Conservation (phyloP, 2,888 invertebrate species). For the Drosophila pseudotakahashii region DNA sequence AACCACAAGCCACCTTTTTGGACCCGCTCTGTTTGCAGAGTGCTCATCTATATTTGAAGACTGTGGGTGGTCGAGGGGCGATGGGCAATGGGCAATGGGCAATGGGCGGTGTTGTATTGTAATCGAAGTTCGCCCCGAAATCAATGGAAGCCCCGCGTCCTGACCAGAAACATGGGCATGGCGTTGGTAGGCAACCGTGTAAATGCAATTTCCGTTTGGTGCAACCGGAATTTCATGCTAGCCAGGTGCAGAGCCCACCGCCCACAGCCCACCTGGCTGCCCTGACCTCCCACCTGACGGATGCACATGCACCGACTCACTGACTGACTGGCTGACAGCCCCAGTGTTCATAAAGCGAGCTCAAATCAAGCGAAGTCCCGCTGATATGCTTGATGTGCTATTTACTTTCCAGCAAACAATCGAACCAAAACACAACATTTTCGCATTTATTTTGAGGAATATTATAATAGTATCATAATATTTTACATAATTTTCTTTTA, state of each 20-base stretch:
- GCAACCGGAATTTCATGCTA: conserved; percentile 70
- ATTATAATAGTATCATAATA: neutral
- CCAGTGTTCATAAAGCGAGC: conserved; percentile 17
- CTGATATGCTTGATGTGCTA: conserved; percentile 16
- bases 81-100: neutral
- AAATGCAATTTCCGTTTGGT: conserved; percentile 74
- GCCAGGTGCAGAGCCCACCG: conserved; percentile 6
- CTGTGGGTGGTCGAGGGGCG: neutral
- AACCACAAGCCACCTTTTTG: conserved; percentile 8
- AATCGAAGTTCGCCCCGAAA: conserved; percentile 11
- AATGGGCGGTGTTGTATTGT: conserved; percentile 12
- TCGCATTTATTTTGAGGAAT: neutral
- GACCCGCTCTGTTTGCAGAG: conserved; percentile 21
- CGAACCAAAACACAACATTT: neutral
- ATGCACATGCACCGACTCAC: neutral
- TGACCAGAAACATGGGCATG: conserved; percentile 3
- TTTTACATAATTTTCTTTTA: neutral
- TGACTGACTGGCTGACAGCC: conserved; percentile 43
- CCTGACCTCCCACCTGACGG: conserved; percentile 22
- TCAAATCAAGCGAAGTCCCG: conserved; percentile 10
- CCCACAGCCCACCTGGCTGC: conserved; percentile 15
- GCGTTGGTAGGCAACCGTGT: conserved; percentile 58
- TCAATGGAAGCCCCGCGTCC: conserved; percentile 4
- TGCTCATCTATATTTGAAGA: conserved; percentile 14
- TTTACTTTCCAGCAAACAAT: conserved; percentile 8